Percentiles rank a stretch among this genome's conserved stretches.
Conservation (phyloP, 1,140 invertebrate genomes). For the Drosophila ficusphila region DNA sequence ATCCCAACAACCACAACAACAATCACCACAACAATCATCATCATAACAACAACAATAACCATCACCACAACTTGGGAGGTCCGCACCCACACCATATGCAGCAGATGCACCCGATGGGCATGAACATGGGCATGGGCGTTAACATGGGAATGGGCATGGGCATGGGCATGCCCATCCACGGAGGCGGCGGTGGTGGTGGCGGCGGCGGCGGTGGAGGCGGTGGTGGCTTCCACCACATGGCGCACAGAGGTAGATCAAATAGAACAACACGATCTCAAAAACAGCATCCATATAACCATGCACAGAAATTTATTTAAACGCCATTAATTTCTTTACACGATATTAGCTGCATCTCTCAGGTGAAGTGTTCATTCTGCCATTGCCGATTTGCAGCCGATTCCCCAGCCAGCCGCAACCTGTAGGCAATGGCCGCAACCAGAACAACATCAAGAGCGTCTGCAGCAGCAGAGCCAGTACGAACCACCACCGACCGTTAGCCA, state of each 20-base stretch:
- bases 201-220: slow-evolving; percentile 30
- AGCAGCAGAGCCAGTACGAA: background rate
- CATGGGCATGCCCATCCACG: slow-evolving; percentile 53
- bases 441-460: slow-evolving; percentile 4
- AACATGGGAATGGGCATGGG: slow-evolving; percentile 51
- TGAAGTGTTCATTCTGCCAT: slow-evolving; percentile 81
- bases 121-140: slow-evolving; percentile 50
- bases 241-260: slow-evolving; percentile 84
- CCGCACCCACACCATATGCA: slow-evolving; percentile 63
- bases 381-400: slow-evolving; percentile 65
- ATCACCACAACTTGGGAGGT: slow-evolving; percentile 35
- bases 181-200: slow-evolving; percentile 33
- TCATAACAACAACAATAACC: slow-evolving; percentile 23
- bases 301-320: slow-evolving; percentile 84
- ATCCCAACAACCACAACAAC: slow-evolving; percentile 21
- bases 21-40: slow-evolving; percentile 31
- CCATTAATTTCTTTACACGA: slow-evolving; percentile 78
- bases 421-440: slow-evolving; percentile 29
- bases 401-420: slow-evolving; percentile 24
- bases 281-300: slow-evolving; percentile 83
- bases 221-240: slow-evolving; percentile 78
- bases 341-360: slow-evolving; percentile 80
- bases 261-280: slow-evolving; percentile 83
- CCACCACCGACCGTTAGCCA: background rate
- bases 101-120: slow-evolving; percentile 54